Conservation (phyloP, 2,797 vertebrate genomes). For the Florisuga fusca region DNA sequence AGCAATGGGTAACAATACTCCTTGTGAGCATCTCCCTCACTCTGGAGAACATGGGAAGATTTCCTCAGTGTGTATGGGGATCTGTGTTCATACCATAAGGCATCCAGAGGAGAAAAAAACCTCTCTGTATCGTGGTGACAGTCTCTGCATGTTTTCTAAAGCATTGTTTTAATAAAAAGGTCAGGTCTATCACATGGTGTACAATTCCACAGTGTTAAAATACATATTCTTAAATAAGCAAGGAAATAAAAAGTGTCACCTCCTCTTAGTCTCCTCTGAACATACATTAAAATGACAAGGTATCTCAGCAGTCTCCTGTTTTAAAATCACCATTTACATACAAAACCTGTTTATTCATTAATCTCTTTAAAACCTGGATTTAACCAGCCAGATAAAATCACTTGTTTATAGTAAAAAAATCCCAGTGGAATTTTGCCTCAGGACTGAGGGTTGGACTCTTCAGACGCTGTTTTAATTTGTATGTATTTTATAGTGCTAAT, state of each 20-base stretch:
- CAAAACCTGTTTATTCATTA: constrained; percentile 16
- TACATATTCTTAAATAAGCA: constrained; percentile 41
- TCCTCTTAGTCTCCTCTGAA: constrained; percentile 25
- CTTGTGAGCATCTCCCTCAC: not conserved
- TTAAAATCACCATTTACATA: constrained; percentile 17
- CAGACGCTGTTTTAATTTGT: constrained; percentile 9
- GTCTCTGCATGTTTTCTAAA: constrained; percentile 42
- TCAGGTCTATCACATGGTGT: constrained; percentile 3
- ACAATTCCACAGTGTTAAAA: constrained; percentile 30
- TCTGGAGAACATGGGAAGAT: not conserved
- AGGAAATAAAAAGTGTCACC: not conserved
- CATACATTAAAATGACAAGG: not conserved
- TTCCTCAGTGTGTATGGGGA: not conserved
- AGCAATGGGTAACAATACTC: not conserved
- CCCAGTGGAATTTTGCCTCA: constrained; percentile 1
- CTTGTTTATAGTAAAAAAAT: not conserved
- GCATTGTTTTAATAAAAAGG: constrained; percentile 49
- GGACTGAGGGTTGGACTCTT: not conserved
- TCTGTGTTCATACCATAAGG: not conserved
- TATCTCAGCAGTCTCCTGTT: not conserved
- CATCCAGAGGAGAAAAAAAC: constrained; percentile 1
- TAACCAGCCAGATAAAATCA: constrained; percentile 33
- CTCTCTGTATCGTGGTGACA: not conserved
- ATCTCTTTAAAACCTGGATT: constrained; percentile 27
- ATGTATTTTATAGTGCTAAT: not conserved